These are phyloP conservation scores for Catalaphyllia jardinei DNA, from an alignment of 64 coral and sea anemone species.

Conservation along the genomic window DNA sequence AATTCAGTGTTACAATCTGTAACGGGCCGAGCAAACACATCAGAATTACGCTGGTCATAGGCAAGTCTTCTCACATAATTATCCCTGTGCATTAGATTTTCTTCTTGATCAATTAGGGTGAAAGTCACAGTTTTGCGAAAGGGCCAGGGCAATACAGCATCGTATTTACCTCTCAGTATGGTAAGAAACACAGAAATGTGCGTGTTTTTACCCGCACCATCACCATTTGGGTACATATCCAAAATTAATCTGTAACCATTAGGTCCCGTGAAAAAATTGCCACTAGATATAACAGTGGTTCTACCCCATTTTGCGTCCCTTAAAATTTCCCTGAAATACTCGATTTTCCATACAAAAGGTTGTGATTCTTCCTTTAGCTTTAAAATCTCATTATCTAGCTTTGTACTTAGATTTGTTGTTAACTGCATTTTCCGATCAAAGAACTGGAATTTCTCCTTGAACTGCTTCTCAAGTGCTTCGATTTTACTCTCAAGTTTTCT, in stretches of 20 bases:
- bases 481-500: background rate
- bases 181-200: constrained; percentile 1
- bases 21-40: background rate
- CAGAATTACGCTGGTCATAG: too few relatives aligned
- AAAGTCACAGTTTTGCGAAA: background rate
- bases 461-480: background rate
- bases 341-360: constrained; percentile 9
- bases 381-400: background rate
- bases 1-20: background rate
- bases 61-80: too few relatives aligned
- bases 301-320: background rate
- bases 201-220: background rate
- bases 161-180: constrained; percentile 6
- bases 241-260: background rate
- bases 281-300: background rate
- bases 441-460: background rate
- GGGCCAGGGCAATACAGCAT: constrained; percentile 42
- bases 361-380: too few relatives aligned
- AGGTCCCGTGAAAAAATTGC: background rate
- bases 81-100: too few relatives aligned
- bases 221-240: background rate
- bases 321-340: background rate
- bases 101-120: too few relatives aligned
- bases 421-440: background rate
- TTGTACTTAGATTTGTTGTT: background rate